Evolutionary conservation across 1,140 invertebrate species (phyloP).

Genomic region (Diuraphis noxia): DNA sequence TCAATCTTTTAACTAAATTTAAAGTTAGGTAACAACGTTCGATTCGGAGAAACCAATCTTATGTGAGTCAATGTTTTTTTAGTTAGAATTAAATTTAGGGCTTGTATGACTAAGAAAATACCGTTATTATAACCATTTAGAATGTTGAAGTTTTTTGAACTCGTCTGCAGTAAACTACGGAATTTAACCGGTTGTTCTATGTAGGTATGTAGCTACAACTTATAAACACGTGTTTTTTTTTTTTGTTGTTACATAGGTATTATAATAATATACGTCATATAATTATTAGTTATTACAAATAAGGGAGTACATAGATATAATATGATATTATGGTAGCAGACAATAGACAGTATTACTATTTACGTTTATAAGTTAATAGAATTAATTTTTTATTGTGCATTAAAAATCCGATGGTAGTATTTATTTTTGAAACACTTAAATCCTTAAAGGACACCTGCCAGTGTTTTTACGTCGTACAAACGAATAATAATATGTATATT

Average conservation of each 20-base stretch:
- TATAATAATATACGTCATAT: neutral
- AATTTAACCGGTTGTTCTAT: constrained; percentile 58
- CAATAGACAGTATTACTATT: neutral
- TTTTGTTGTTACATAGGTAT: neutral
- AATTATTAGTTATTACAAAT: neutral
- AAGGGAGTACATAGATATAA: neutral
- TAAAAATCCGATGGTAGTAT: neutral
- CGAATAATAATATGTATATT: no score
- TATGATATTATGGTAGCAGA: neutral
- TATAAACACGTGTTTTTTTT: neutral
- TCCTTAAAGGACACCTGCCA: neutral
- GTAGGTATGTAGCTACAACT: constrained; percentile 19
- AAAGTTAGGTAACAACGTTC: no score
- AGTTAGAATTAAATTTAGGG: neutral
- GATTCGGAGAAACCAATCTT: no score
- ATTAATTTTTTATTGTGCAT: neutral
- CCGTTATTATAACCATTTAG: neutral
- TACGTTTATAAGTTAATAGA: neutral
- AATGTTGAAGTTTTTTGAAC: constrained; percentile 22
- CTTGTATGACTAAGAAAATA: neutral
- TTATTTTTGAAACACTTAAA: neutral
- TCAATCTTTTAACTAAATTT: no score
- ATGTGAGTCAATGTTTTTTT: neutral
- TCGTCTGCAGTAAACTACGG: constrained; percentile 55
- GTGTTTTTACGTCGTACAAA: neutral